phyloP scores from a whole-genome alignment of 2,888 invertebrate species.

The Xanthorhoe spadicearia region DNA sequence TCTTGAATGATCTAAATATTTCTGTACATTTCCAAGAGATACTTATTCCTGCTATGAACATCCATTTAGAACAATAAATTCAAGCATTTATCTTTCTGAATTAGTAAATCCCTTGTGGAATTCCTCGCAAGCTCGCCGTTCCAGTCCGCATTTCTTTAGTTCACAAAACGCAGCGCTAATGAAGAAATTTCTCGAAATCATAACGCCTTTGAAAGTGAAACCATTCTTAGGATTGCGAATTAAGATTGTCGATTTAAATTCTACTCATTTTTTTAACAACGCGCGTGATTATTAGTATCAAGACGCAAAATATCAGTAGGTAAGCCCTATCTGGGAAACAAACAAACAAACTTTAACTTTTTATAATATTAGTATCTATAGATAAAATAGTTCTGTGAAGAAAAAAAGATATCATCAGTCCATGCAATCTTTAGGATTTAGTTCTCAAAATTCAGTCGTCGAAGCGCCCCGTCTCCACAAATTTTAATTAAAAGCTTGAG shows the following conservation, averaged over 20 bases:
- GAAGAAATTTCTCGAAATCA: slow-evolving; percentile 66
- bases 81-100: slow-evolving; percentile 1
- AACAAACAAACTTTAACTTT: too few species aligned
- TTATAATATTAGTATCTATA: neutral
- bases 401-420: too few species aligned
- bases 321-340: too few species aligned
- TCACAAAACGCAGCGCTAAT: slow-evolving; percentile 57
- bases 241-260: slow-evolving; percentile 20
- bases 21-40: neutral
- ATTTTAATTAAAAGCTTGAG: too few species aligned
- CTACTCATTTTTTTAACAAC: slow-evolving; percentile 4
- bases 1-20: too few species aligned
- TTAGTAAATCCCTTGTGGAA: slow-evolving; percentile 18
- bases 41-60: neutral
- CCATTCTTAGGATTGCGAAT: slow-evolving; percentile 49
- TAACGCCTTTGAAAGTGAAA: slow-evolving; percentile 55
- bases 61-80: neutral
- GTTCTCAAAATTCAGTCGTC: too few species aligned
- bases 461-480: too few species aligned
- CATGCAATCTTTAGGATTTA: too few species aligned
- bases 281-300: neutral
- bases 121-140: slow-evolving; percentile 42
- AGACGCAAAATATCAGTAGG: neutral
- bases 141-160: slow-evolving; percentile 52
- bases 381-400: too few species aligned